Percentiles rank a stretch among this genome's conserved stretches.
These are phyloP conservation scores for Chrysomallon squamiferum DNA, from an alignment of 1,140 invertebrate genomes.

Conservation along the genomic window DNA sequence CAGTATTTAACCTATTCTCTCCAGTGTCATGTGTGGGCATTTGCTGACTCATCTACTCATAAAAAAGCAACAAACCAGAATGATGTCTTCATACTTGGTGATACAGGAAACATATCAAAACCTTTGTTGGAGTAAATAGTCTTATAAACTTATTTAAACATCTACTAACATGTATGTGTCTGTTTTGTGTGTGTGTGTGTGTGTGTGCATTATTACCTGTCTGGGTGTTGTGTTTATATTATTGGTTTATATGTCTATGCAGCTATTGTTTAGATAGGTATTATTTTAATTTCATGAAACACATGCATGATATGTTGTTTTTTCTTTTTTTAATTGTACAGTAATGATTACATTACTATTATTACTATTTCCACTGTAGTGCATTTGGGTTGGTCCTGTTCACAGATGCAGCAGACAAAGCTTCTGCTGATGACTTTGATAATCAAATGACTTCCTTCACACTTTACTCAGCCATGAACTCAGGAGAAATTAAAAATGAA, in stretches of 20 bases:
- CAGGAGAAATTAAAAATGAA: neutral
- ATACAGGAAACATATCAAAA: constrained; percentile 24
- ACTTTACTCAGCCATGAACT: constrained; percentile 3
- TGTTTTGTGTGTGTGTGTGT: too few species aligned
- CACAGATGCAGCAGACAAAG: constrained; percentile 17
- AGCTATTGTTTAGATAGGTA: too few species aligned
- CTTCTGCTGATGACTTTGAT: constrained; percentile 3
- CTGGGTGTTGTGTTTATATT: too few species aligned
- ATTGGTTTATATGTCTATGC: too few species aligned
- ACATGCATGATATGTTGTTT: too few species aligned
- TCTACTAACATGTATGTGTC: neutral
- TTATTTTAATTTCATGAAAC: too few species aligned
- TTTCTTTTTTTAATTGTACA: too few species aligned
- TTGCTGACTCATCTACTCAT: constrained; percentile 17
- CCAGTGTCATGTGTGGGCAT: constrained; percentile 32
- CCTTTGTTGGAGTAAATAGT: constrained; percentile 38
- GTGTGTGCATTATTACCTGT: too few species aligned
- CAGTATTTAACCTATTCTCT: constrained; percentile 29
- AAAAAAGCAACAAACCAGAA: constrained; percentile 16
- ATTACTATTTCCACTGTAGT: too few species aligned
- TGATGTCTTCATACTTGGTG: constrained; percentile 20
- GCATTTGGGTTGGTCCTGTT: constrained; percentile 19
- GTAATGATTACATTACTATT: too few species aligned
- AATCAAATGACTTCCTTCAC: constrained; percentile 2
- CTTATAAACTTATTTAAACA: neutral